Base-by-base conservation (phyloP, 2,888 invertebrate species). In the Leucania comma region DNA sequence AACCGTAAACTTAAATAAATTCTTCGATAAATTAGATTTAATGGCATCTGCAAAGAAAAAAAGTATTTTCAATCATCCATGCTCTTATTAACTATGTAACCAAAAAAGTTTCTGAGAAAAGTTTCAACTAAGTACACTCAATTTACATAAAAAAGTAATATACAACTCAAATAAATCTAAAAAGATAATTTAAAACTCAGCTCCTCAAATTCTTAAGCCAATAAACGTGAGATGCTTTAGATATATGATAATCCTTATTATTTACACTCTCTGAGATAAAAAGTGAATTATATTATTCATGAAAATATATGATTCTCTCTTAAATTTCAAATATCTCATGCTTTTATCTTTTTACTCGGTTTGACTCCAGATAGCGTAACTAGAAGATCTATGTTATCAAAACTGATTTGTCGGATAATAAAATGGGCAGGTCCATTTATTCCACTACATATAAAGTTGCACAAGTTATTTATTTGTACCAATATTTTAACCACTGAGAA, bases 181-280 rank as follows among this genome's bases (percentile, higher is more conserved):
- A 59, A 75, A 72, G 78, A 78, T 75, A 75, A 75, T 75, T 75
- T 78, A 38, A 75, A 75, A 75, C 54, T 78, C 53, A 60, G 63
- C 63, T 54, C 46, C 78, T 78, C 59, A 59, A 74, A 62, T 72
- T 72, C 54, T 78, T 72, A 60, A 75, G 78, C 60, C 75, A 75
- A 75, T 75, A 75, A 78, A 78, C 78, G 78, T 78, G 72, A 78
- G 78, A 64, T 57, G 56, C 42, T 72, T 78, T 24, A 75, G 72
- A 78, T 75, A 60, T 75, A 71, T 78, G 72, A 72, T 75, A 75
- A 75, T 75, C 78, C 72, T 59, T 63, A 62, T 71, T 75, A 75
- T 75, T 78, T 78, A 72, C 72, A 75, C 78, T 60, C 72, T 56
- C 56, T 20, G 78, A 78, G 79, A 78, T 72, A 78, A 71, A n/a